A percentile compares a stretch with the other conserved stretches of the same genome.
phyloP scores from a whole-genome alignment of 2,113 vertebrate species.

The Oncorhynchus mykiss region DNA sequence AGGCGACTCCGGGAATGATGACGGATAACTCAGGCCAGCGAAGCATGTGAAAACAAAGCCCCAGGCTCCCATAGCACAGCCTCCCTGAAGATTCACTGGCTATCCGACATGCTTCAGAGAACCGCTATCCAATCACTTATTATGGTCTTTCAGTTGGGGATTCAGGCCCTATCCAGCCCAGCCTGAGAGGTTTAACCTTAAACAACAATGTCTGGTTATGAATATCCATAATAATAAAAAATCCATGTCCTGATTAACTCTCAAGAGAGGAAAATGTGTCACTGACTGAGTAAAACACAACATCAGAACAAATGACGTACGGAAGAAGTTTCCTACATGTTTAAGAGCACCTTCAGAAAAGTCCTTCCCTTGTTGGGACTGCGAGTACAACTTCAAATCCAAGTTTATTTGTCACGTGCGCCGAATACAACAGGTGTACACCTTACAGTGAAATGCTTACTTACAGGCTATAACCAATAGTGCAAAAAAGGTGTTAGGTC shows the following conservation, averaged over 20 bases:
- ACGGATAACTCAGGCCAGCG: constrained; percentile 15
- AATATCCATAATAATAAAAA: too few relatives aligned
- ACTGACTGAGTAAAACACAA: not conserved
- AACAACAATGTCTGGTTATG: not conserved
- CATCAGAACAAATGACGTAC: not conserved
- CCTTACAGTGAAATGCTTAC: too few relatives aligned
- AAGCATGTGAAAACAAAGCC: constrained; percentile 21
- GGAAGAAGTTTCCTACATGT: not conserved
- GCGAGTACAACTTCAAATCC: too few relatives aligned
- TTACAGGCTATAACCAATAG: too few relatives aligned
- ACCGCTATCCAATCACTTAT: constrained; percentile 28
- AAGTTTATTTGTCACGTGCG: too few relatives aligned
- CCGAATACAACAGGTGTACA: too few relatives aligned
- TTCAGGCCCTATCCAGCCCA: constrained; percentile 10
- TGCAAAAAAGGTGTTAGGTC: too few relatives aligned
- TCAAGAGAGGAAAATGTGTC: constrained; percentile 15
- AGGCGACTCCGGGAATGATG: constrained; percentile 19
- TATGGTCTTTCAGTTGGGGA: constrained; percentile 28
- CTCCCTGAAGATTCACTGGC: constrained; percentile 29
- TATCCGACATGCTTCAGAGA: constrained; percentile 35
- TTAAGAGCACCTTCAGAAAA: not conserved
- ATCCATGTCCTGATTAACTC: not conserved
- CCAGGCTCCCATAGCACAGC: constrained; percentile 17
- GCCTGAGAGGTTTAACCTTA: constrained; percentile 2
- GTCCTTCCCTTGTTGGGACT: too few relatives aligned